phyloP scores from a whole-genome alignment of 2,113 vertebrate genomes.

The Morone chrysops region DNA sequence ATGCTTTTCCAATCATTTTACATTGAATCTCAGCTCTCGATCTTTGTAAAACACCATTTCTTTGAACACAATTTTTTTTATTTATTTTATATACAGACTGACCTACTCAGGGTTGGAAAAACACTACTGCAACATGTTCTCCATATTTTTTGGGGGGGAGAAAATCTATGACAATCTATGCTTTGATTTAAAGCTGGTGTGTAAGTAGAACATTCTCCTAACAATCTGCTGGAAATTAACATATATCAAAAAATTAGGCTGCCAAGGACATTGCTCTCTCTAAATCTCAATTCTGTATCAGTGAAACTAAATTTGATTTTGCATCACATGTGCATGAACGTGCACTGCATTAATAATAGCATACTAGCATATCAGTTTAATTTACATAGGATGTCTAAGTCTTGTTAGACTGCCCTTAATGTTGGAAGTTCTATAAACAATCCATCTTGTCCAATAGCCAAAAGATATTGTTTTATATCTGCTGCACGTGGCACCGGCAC shows the following conservation, averaged over 20 bases:
- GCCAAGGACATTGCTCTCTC: no score
- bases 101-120: neutral
- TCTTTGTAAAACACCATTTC: no score
- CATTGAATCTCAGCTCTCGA: neutral
- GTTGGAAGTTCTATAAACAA: neutral
- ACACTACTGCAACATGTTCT: neutral
- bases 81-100: neutral
- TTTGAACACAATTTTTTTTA: neutral
- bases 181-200: neutral
- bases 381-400: neutral
- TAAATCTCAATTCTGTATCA: neutral
- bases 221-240: neutral
- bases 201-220: neutral
- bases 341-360: neutral
- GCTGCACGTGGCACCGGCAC: neutral
- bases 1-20: neutral
- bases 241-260: neutral
- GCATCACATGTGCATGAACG: neutral
- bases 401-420: neutral
- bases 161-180: no score
- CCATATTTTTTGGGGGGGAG: no score
- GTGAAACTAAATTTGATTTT: neutral
- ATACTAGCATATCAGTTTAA: neutral
- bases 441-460: neutral
- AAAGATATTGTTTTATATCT: neutral